A percentile compares a stretch with the other conserved stretches of the same genome.
Evolutionary conservation across 1,140 invertebrate species (phyloP).

Genomic region (Lordiphosa mommai): DNA sequence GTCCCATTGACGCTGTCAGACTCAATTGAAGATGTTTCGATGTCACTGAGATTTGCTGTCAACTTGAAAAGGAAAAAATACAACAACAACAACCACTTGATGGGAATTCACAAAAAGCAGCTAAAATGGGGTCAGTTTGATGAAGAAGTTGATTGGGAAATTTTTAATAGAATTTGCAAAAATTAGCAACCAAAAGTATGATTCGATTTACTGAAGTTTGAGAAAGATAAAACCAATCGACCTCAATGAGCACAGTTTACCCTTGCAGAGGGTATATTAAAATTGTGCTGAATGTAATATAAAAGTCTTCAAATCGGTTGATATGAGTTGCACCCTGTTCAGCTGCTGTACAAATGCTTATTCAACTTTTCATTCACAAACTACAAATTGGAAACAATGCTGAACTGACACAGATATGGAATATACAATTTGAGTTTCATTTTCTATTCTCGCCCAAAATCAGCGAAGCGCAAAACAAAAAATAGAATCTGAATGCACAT

Average conservation of each 20-base stretch:
- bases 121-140: conserved; percentile 16
- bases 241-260: too few species aligned
- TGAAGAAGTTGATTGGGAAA: not conserved
- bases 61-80: conserved; percentile 7
- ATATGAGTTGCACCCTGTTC: too few species aligned
- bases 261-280: too few species aligned
- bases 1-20: conserved; percentile 24
- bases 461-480: conserved; percentile 31
- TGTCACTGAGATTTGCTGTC: conserved; percentile 34
- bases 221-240: too few species aligned
- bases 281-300: too few species aligned
- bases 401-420: conserved; percentile 40
- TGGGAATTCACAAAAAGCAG: conserved; percentile 13
- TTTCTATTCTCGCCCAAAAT: conserved; percentile 13
- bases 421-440: conserved; percentile 18
- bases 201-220: too few species aligned
- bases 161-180: too few species aligned
- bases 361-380: not conserved
- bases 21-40: conserved; percentile 41
- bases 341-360: too few species aligned
- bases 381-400: conserved; percentile 43
- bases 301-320: too few species aligned
- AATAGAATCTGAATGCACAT: conserved; percentile 32
- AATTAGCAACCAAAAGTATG: too few species aligned
- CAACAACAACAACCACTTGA: conserved; percentile 9